Conservation (phyloP, 2,797 vertebrate genomes). For the Loris lydekkerianus region DNA sequence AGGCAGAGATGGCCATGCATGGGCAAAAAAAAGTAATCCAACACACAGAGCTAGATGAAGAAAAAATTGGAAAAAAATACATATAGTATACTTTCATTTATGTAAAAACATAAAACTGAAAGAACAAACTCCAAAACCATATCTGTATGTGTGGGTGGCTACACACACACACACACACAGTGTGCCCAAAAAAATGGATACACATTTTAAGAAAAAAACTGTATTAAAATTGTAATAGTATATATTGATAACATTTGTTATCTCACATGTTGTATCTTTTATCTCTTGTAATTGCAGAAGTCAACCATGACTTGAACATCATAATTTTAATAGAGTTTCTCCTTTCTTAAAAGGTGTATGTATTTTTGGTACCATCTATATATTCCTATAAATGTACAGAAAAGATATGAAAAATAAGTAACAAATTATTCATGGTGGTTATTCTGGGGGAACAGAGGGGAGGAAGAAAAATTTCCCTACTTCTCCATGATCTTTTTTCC, state of each 20-base stretch:
- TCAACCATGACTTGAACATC: no score
- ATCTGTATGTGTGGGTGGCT: background rate
- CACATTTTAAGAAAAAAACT: no score
- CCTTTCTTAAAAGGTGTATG: no score
- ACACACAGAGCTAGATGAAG: background rate
- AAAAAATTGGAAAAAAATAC: background rate
- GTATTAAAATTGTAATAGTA: no score
- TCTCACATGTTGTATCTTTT: no score
- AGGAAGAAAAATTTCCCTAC: background rate
- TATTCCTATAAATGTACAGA: background rate
- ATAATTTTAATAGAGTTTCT: no score
- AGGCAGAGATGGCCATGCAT: rapidly evolving
- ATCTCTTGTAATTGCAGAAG: no score
- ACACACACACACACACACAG: no score
- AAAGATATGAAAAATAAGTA: background rate
- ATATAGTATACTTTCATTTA: background rate
- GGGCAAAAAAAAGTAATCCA: background rate
- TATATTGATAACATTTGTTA: no score
- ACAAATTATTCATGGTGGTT: background rate
- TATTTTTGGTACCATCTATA: no score
- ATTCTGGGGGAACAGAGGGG: background rate
- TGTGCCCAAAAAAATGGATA: no score
- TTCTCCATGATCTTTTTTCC: background rate
- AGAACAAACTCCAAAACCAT: background rate
- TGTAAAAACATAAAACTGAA: background rate